Evolutionary conservation across 1,140 invertebrate species (phyloP).

Genomic region (Papilio aristodemus): DNA sequence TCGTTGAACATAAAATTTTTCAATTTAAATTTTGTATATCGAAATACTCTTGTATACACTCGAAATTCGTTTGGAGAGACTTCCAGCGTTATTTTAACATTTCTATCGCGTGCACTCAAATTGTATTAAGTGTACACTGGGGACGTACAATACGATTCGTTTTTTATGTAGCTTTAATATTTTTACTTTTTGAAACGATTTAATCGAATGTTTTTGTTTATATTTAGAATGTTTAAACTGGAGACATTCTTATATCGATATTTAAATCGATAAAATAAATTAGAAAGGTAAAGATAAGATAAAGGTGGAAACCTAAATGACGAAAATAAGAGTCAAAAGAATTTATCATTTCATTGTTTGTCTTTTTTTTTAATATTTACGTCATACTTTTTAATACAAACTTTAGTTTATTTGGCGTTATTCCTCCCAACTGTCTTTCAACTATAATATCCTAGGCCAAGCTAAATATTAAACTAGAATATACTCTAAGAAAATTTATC

Average conservation of each 20-base stretch:
- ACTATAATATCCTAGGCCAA: neutral
- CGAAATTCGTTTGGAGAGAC: neutral
- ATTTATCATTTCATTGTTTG: too few relatives aligned
- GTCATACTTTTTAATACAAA: too few relatives aligned
- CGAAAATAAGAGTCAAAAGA: too few relatives aligned
- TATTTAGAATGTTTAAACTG: neutral
- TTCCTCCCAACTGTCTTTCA: neutral
- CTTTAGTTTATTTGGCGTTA: too few relatives aligned
- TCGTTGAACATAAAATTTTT: neutral
- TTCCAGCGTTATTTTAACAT: neutral
- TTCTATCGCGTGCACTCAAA: neutral
- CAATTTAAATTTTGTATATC: neutral
- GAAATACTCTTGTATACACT: neutral
- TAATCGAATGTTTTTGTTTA: neutral
- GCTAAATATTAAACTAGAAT: neutral
- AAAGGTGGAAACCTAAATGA: too few relatives aligned
- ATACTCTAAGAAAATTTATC: neutral
- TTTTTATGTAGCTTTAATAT: neutral
- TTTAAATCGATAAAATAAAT: too few relatives aligned
- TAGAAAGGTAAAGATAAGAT: too few relatives aligned
- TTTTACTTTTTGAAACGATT: neutral
- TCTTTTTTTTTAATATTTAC: too few relatives aligned
- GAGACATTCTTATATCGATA: too few relatives aligned
- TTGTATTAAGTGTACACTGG: neutral
- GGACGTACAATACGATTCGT: neutral